Percentiles rank a stretch among this genome's conserved stretches.
Evolutionary conservation across 1,140 invertebrate species (phyloP).

Genomic region (Bombus confusus): DNA sequence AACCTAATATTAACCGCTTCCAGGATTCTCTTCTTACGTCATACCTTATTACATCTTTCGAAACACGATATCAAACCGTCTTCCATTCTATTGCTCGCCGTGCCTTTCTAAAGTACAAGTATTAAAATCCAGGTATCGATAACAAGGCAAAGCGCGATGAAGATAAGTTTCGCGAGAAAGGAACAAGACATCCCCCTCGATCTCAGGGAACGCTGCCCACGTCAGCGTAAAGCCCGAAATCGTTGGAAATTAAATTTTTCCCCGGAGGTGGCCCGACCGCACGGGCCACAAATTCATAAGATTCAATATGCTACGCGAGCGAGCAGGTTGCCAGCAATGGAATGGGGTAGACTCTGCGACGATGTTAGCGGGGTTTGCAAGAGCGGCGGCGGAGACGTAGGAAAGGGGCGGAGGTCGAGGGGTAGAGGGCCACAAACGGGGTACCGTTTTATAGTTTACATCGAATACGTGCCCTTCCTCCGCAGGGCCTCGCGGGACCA

Average conservation of each 20-base stretch:
- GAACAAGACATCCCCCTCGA: slow-evolving; percentile 20
- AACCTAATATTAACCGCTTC: too few relatives aligned
- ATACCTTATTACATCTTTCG: too few relatives aligned
- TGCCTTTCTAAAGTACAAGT: not conserved
- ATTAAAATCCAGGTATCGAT: slow-evolving; percentile 9
- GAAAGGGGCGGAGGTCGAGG: not conserved
- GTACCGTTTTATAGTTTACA: slow-evolving; percentile 73
- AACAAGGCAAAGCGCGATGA: not conserved
- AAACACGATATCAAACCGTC: not conserved
- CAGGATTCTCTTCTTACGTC: too few relatives aligned
- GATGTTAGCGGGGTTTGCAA: slow-evolving; percentile 38
- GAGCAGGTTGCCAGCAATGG: slow-evolving; percentile 61
- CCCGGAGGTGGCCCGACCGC: slow-evolving; percentile 60
- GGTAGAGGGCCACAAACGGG: slow-evolving; percentile 36
- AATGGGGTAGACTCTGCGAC: slow-evolving; percentile 43
- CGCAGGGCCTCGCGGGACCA: slow-evolving; percentile 48
- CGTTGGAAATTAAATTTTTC: slow-evolving; percentile 78
- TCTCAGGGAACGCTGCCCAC: slow-evolving; percentile 41
- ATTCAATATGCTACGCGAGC: slow-evolving; percentile 78
- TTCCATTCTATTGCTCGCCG: not conserved
- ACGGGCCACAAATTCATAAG: slow-evolving; percentile 77
- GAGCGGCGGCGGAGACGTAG: slow-evolving; percentile 12
- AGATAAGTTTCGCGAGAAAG: not conserved
- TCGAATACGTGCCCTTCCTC: slow-evolving; percentile 72
- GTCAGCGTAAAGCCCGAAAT: slow-evolving; percentile 70